phyloP scores from a whole-genome alignment of 2,113 vertebrate genomes.

The Melanerpes aurifrons region DNA sequence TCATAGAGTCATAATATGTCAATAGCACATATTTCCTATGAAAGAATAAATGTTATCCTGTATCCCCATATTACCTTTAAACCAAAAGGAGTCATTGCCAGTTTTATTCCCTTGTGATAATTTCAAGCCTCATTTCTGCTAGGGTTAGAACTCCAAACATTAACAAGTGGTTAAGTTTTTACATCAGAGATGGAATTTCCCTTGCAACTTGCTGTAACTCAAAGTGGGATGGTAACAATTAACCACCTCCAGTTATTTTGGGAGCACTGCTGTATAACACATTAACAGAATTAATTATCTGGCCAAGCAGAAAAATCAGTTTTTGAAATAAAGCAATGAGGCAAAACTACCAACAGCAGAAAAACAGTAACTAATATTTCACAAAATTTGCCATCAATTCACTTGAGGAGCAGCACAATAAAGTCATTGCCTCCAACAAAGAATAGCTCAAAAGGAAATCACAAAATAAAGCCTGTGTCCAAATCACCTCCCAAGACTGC shows the following conservation, averaged over 20 bases:
- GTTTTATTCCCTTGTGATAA: neutral
- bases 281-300: neutral
- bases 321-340: neutral
- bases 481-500: neutral
- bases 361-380: neutral
- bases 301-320: neutral
- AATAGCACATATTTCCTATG: neutral
- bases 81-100: neutral
- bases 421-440: neutral
- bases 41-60: neutral
- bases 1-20: neutral
- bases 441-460: neutral
- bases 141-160: neutral
- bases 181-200: neutral
- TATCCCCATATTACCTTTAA: neutral
- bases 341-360: neutral
- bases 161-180: neutral
- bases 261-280: neutral
- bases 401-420: neutral
- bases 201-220: neutral
- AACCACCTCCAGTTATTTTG: neutral
- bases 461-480: neutral
- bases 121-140: slow-evolving; percentile 6
- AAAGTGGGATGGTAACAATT: neutral
- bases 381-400: neutral